These are phyloP conservation scores for Scaptomyza caliginosa DNA, from an alignment of 2,888 invertebrate species.

Conservation along the genomic window DNA sequence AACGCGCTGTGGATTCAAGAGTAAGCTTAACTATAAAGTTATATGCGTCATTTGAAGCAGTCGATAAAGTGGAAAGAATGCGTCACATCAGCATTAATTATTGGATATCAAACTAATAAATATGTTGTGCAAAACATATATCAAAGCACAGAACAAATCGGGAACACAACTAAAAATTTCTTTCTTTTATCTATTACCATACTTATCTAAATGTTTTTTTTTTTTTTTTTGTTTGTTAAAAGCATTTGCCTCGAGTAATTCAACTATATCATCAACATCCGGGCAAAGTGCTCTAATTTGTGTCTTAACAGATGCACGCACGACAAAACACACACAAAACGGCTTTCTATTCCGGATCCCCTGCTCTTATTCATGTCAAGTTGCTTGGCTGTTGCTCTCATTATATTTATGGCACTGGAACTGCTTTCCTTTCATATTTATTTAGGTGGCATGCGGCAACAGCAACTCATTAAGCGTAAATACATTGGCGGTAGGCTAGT, in stretches of 20 bases:
- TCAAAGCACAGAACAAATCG: neutral
- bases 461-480: slow-evolving; percentile 62
- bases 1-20: slow-evolving; percentile 47
- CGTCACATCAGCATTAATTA: neutral
- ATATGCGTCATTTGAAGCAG: slow-evolving; percentile 9
- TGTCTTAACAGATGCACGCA: slow-evolving; percentile 55
- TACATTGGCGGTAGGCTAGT: slow-evolving; percentile 9
- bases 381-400: slow-evolving; percentile 32
- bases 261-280: slow-evolving; percentile 42
- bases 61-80: slow-evolving; percentile 33
- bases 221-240: slow-evolving; percentile 8
- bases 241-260: slow-evolving; percentile 33
- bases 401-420: slow-evolving; percentile 48
- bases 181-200: neutral
- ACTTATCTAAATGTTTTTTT: neutral
- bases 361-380: slow-evolving; percentile 22
- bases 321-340: slow-evolving; percentile 20
- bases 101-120: neutral
- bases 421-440: slow-evolving; percentile 60
- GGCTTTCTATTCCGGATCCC: neutral
- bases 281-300: slow-evolving; percentile 62
- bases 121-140: neutral
- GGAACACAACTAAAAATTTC: too few species aligned
- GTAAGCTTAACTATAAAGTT: slow-evolving; percentile 30
- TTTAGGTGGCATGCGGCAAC: slow-evolving; percentile 36